A percentile compares a stretch with the other conserved stretches of the same genome.
These are phyloP conservation scores for Plestiodon gilberti DNA, from an alignment of 2,113 vertebrate species.

Conservation along the genomic window DNA sequence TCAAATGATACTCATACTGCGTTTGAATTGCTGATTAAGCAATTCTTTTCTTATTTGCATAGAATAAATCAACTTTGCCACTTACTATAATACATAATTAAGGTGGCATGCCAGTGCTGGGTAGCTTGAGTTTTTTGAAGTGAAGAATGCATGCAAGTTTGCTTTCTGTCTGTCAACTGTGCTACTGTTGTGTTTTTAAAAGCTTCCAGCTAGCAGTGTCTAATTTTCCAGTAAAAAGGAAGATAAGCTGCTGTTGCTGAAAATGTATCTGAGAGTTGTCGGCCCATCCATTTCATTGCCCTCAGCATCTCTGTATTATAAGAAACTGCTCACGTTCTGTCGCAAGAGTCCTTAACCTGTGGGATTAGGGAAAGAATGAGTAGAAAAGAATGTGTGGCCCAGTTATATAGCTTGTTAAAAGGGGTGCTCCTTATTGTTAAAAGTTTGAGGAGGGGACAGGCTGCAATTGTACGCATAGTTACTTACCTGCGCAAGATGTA, in stretches of 20 bases:
- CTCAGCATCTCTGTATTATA: not conserved
- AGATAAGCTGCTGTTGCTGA: not conserved
- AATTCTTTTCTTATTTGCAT: conserved; percentile 27
- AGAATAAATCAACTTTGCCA: not conserved
- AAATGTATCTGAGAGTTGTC: too few relatives aligned
- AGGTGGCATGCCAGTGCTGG: not conserved
- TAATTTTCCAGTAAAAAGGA: not conserved
- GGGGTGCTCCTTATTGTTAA: too few relatives aligned
- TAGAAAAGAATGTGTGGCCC: too few relatives aligned
- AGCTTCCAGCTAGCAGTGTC: not conserved
- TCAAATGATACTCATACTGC: not conserved
- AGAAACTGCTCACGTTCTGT: not conserved
- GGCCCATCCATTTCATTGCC: too few relatives aligned
- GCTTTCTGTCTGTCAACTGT: not conserved
- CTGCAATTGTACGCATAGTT: too few relatives aligned
- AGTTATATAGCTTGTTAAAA: too few relatives aligned
- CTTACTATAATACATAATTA: conserved; percentile 24
- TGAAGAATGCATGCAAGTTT: not conserved
- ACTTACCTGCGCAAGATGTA: too few relatives aligned
- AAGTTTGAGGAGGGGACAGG: too few relatives aligned
- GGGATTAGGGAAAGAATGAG: too few relatives aligned
- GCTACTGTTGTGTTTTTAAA: too few relatives aligned
- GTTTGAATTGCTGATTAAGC: conserved; percentile 52
- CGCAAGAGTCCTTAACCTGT: too few relatives aligned
- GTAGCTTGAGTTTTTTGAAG: not conserved